phyloP scores from a whole-genome alignment of 2,888 invertebrate species.

The Lepidocyrtoides sp. region DNA sequence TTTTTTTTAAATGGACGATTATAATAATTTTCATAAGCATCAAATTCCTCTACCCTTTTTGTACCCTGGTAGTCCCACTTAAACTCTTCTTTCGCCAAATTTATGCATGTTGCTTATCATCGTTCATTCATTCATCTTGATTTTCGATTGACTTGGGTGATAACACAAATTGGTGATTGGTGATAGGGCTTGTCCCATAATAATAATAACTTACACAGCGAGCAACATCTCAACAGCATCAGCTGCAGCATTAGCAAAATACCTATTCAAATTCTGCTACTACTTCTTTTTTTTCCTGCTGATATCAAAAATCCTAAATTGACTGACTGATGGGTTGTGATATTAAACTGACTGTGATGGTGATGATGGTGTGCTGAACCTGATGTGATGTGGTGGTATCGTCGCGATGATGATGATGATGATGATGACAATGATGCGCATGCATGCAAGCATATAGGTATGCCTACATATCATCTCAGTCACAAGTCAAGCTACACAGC shows the following conservation, averaged over 20 bases:
- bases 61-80: neutral
- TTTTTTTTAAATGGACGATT: constrained; percentile 17
- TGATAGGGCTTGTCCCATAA: constrained; percentile 63
- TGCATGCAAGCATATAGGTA: constrained; percentile 5
- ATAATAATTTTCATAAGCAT: constrained; percentile 22
- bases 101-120: constrained; percentile 39
- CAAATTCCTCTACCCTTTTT: neutral
- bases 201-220: constrained; percentile 57
- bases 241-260: neutral
- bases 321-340: constrained; percentile 53
- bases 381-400: constrained; percentile 47
- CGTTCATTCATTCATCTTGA: constrained; percentile 34
- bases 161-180: constrained; percentile 69
- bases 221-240: constrained; percentile 46
- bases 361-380: constrained; percentile 31
- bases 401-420: too few relatives aligned
- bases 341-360: constrained; percentile 29
- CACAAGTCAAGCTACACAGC: neutral
- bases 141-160: constrained; percentile 62
- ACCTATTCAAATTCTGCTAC: neutral
- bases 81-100: constrained; percentile 9
- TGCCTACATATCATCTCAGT: neutral
- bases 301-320: constrained; percentile 41
- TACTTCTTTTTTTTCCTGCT: neutral
- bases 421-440: too few relatives aligned